Evolutionary conservation across 1,140 invertebrate genomes (phyloP), one percentile per base, ranked within the genome.

Genomic region (Hycleus cichorii): DNA sequence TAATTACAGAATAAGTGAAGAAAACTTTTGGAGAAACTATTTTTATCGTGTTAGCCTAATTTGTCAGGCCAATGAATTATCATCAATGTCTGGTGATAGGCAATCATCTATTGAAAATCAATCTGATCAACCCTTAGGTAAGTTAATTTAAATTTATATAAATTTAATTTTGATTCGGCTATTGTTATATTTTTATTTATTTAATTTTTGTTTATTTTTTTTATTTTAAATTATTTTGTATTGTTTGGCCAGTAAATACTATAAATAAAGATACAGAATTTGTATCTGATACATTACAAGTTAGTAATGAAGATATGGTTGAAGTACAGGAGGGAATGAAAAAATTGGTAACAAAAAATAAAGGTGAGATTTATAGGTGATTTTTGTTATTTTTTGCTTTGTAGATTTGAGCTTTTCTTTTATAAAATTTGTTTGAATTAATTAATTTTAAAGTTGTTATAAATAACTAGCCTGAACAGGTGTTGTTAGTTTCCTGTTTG

Each of bases 1-100:
- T 62, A 38, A 48, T 73, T 81, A 47, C 76, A 97, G 95, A 71
- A 92, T 98, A 69, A 94, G 87, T 69, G 97, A 99, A 80, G 95
- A 98, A 77, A 90, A 90, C 71, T 99, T 99, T 79, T 99, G 96
- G 97, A 85, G 93, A 68, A 99, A 99, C 80, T 99, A 99, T 76
- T 98, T 98, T 80, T 99, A 99, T 79, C 90, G 96, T 72, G 91
- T 99, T 58, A 96, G 92, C 63, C 84, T 99, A 27, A 93, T 99
- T 69, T 94, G 95, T 72, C 96, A 99, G 77, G 95, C 93, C 58
- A 93, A 91, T 73, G 92, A 96, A 73, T 72, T 90, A 42, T 85
- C 86, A 47, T 85, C 85, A 47, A 80, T 87, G 80, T 80, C 81
- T 65, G 76, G 73, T 59, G 74, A 76, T 68, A 73, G 46, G 52